A percentile compares a stretch with the other conserved stretches of the same genome.
phyloP scores from a whole-genome alignment of 2,888 invertebrate genomes.

The Tetramorium bicarinatum region DNA sequence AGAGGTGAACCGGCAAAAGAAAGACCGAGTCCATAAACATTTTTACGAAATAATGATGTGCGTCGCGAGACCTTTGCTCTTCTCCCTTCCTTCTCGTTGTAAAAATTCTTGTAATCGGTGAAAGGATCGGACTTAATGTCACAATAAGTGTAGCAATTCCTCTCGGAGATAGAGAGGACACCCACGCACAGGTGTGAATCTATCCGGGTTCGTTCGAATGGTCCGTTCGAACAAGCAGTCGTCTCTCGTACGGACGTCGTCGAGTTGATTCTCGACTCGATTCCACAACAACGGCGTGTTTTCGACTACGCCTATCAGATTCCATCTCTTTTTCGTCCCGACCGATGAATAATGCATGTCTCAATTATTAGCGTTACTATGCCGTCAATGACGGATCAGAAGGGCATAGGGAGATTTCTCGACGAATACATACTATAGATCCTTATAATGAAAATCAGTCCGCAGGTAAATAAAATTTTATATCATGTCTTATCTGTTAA shows the following conservation, averaged over 20 bases:
- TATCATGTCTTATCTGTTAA: background rate
- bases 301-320: conserved; percentile 62
- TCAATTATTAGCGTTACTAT: conserved; percentile 65
- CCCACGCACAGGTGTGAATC: conserved; percentile 77
- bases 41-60: background rate
- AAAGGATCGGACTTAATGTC: conserved; percentile 49
- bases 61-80: background rate
- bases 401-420: background rate
- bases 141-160: conserved; percentile 58
- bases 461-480: background rate
- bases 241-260: conserved; percentile 36
- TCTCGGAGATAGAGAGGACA: conserved; percentile 56
- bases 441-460: background rate
- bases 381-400: conserved; percentile 25
- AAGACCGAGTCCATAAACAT: background rate
- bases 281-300: conserved; percentile 58
- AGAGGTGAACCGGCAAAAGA: background rate
- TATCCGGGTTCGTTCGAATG: conserved; percentile 59
- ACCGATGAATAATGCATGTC: conserved; percentile 72
- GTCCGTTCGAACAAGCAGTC: conserved; percentile 42
- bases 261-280: conserved; percentile 58
- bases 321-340: conserved; percentile 29
- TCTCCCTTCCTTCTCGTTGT: background rate
- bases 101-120: conserved; percentile 55
- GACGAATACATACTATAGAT: background rate